Base-by-base conservation (phyloP, 2,888 invertebrate species). In the Callimorpha dominula region DNA sequence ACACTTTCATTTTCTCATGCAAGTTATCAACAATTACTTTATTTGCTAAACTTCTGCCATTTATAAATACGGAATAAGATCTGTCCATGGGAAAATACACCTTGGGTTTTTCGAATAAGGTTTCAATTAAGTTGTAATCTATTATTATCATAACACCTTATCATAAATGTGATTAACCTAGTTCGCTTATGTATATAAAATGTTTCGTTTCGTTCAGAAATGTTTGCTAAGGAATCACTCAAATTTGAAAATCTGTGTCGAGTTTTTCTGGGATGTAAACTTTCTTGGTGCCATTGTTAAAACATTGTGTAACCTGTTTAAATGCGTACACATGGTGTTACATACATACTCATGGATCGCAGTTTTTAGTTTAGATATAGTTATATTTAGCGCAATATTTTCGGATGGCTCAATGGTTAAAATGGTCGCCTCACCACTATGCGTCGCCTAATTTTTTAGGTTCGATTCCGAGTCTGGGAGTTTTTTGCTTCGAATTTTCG, bases 131-230 rank as follows among this genome's bases (percentile, higher is more conserved):
- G 62, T 65, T 73, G 62, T 7, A 7, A 52, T 43, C 11, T n/a
- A 60, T 15, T 71, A 42, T 83, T 87, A 89, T 91, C 89, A 82
- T 63, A 68, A 43, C 88, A 90, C 92, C 92, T 92, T 92, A 93
- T 93, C 93, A 81, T 65, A 77, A 79, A 84, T 88, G 88, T 89
- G 89, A 93, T 93, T 93, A 93, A 91, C 93, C 93, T 79, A 93
- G 86, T 90, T 93, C 77, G 77, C 78, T 77, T 86, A 85, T 85
- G 85, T 88, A 86, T 86, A 87, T 89, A 87, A 85, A 88, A 86
- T 85, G 85, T 89, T 85, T 87, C 71, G 85, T 89, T 85, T 87
- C 71, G 91, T 90, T 90, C 87, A 87, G 88, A 87, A 90, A 91
- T 89, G 86, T 88, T 88, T 90, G 87, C 85, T 71, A 84, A 88